Evolutionary conservation across 2,113 vertebrate genomes (phyloP), one percentile per base, ranked within the genome.

Genomic region (Tachuris rubrigastra): DNA sequence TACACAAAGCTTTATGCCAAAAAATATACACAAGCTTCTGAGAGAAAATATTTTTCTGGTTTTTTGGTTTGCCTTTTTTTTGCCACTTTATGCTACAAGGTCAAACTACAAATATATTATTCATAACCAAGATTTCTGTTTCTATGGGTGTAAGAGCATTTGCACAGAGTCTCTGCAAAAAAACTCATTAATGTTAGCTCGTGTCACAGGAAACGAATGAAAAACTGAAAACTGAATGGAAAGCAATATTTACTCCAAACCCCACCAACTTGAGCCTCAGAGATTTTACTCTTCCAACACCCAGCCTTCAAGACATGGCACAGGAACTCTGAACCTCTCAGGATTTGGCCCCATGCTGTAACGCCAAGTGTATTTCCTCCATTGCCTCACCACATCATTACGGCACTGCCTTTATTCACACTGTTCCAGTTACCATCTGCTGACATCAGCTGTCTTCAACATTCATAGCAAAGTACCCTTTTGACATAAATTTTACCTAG

Each of bases 381-480:
- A 35, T 47, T 11, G 8, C 37, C 76, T 85, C 72, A 41, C 58
- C 59, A 59, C 60, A 84, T 80, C 12, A 4, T 35, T 87, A 16
- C 17, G 39, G 47, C 20, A 9, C 44, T 95, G 84, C 22, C 47
- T 82, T 21, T 56, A 81, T 87, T 95, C 85, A 72, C 65, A 41
- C 55, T 37, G 76, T 75, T 84, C 84, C 65, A 89, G 79, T 74
- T 86, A 93, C 93, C 83, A 89, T 89, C 93, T 95, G 91, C 80
- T 92, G 82, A 82, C 62, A 23, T 87, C 1, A 37, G 52, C 94
- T 92, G 89, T 90, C 80, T 92, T 89, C 62, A 92, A 87, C 95
- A 94, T 89, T 91, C 73, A 68, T 68, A 81, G 71, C 49, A 76
- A 93, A 85, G 22, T 85, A 84, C 28, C 52, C 76, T 90, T 93